Evolutionary conservation across 2,888 invertebrate species (phyloP), one percentile per base, ranked within the genome.

Genomic region (Phyllotreta cruciferae): DNA sequence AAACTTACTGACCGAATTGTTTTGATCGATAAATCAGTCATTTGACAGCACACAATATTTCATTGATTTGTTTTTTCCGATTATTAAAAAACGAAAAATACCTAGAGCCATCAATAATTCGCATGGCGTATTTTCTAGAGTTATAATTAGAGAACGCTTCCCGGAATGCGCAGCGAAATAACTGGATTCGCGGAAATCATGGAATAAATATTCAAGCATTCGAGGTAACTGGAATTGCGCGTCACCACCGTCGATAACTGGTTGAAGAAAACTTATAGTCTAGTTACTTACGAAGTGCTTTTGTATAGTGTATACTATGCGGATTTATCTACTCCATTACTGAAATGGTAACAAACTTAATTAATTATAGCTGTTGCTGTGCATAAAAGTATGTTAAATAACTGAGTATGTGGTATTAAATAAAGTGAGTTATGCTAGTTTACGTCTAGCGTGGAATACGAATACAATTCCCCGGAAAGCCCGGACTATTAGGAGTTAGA

Each of bases 131-230:
- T 60, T 60, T 58, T 47, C 57, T 56, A 34, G 36, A 53, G 36
- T n/a, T 53, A 57, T 60, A 57, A 52, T 57, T 57, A 53, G 53
- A 57, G 24, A 54, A 39, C 58, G 49, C 54, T 63, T 58, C 49
- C 57, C 37, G 47, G 58, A 58, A 58, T 57, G 47, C 53, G 53
- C 52, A 57, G 41, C 57, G 58, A 47, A 58, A 42, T 57, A 58
- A 63, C 56, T 45, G 14, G 41, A 64, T 61, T 64, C 56, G 45
- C 11, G 47, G 64, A 61, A 60, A 56, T 63, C 49, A 54, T 36
- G 63, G 54, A 41, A 63, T 63, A 53, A 58, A 61, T 60, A 64
- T 64, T 60, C 56, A 56, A 60, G 52, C 60, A 53, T 60, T 64
- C 56, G 34, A 36, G 49, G 63, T 63, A 64, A 60, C 56, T 64